Base-by-base conservation (phyloP, 2,113 vertebrate species). In the Eurypyga helias region DNA sequence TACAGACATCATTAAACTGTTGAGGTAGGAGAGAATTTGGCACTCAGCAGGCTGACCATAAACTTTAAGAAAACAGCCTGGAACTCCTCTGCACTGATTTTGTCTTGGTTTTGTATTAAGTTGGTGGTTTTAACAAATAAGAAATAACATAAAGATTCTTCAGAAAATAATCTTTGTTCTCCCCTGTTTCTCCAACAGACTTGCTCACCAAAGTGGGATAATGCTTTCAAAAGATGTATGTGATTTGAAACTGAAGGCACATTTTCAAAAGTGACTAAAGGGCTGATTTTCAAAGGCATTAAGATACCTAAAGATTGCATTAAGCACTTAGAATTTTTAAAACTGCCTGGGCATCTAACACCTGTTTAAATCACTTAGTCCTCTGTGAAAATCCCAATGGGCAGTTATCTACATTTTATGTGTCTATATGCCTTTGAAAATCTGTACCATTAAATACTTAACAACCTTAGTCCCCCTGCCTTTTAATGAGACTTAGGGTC, bases 301-400 rank as follows among this genome's bases (percentile, higher is more conserved):
- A 95, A 73, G 70, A 72, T 49, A 94, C 61, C 89, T 87, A 72
- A 91, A 95, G 93, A 79, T 51, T 41, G 89, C 94, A 97, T 97
- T 97, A 97, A 95, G 93, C 81, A 94, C 83, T 92, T 89, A 76
- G 45, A 91, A 95, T 90, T 96, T 89, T 93, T 73, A 34, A 51
- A 93, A 92, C 34, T 81, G 71, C 48, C 75, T 83, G 87, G 78
- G 87, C 87, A 96, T 86, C 95, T 90, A 93, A 88, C 60, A 0
- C 93, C 85, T 95, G 55, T 93, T 96, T 83, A 78, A 95, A 96
- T 96, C 93, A 97, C 91, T 97, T 90, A 96, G 90, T 58, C 90
- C 87, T 80, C 92, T 87, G 29, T 71, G 73, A 93, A 97, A 89
- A 67, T 95, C 91, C 91, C 81, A 77, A 1, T 55, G 96, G 96